Evolutionary conservation across 2,797 vertebrate species (phyloP).

Genomic region (Acrossocheilus fasciatus): DNA sequence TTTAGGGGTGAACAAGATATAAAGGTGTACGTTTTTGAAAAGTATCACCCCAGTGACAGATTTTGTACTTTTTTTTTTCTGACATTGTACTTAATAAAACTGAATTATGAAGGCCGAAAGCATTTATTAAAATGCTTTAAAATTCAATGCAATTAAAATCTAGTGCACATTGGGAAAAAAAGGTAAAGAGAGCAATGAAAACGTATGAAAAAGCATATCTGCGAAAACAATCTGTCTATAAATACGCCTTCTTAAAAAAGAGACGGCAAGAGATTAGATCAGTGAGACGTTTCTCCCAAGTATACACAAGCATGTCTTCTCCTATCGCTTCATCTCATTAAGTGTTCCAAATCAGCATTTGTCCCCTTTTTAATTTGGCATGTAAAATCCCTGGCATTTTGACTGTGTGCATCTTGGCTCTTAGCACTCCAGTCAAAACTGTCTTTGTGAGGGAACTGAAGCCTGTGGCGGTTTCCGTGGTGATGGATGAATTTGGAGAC

Average conservation of each 20-base stretch:
- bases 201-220: background rate
- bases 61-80: background rate
- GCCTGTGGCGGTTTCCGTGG: constrained; percentile 80
- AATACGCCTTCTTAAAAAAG: constrained; percentile 16
- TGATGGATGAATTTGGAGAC: constrained; percentile 85
- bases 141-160: background rate
- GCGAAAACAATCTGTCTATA: constrained; percentile 28
- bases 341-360: constrained; percentile 77
- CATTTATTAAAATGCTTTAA: background rate
- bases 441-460: constrained; percentile 83
- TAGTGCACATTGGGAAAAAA: background rate
- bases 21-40: background rate
- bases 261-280: constrained; percentile 42
- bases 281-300: constrained; percentile 30
- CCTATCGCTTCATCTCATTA: constrained; percentile 73
- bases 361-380: constrained; percentile 77
- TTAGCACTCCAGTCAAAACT: constrained; percentile 79
- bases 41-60: background rate
- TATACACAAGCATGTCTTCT: constrained; percentile 54
- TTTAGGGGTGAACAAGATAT: too few species aligned
- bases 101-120: background rate
- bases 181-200: constrained; percentile 19
- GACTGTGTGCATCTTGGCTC: constrained; percentile 82
- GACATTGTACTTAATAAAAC: background rate
- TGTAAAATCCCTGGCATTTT: constrained; percentile 82